These are phyloP conservation scores for Orthosia gracilis DNA, from an alignment of 2,888 invertebrate genomes.

Conservation along the genomic window DNA sequence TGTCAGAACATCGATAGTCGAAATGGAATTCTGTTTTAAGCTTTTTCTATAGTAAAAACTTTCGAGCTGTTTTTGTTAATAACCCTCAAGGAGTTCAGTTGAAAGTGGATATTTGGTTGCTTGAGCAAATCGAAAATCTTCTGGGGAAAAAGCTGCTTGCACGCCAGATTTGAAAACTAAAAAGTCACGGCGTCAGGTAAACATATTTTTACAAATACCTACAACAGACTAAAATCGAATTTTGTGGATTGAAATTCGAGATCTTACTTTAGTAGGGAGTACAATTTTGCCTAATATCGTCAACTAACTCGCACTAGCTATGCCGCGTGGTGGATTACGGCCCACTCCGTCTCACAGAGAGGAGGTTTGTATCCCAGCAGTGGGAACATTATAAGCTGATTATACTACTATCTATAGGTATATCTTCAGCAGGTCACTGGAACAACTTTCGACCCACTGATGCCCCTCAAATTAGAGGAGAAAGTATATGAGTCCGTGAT, in stretches of 20 bases:
- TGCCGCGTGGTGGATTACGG: background rate
- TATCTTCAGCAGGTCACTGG: too few relatives aligned
- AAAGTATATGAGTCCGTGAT: too few relatives aligned
- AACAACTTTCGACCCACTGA: too few relatives aligned
- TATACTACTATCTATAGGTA: background rate
- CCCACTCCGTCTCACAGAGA: background rate
- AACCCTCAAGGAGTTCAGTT: slow-evolving; percentile 25
- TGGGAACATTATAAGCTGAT: background rate
- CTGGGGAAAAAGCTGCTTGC: slow-evolving; percentile 11
- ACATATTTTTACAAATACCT: slow-evolving; percentile 2
- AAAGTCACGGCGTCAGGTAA: background rate
- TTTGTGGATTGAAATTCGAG: background rate
- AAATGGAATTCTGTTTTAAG: slow-evolving; percentile 72
- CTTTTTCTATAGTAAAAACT: slow-evolving; percentile 53
- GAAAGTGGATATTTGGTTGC: slow-evolving; percentile 4
- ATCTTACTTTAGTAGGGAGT: background rate
- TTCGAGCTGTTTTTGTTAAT: slow-evolving; percentile 52
- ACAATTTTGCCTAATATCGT: background rate
- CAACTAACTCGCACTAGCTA: background rate
- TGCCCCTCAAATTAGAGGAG: too few relatives aligned
- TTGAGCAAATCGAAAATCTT: slow-evolving; percentile 37
- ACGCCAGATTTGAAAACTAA: background rate
- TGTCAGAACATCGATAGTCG: slow-evolving; percentile 54
- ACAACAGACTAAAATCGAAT: background rate
- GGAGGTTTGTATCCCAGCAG: background rate